Conservation (phyloP, 1,140 invertebrate genomes). For the Drosophila bocqueti region DNA sequence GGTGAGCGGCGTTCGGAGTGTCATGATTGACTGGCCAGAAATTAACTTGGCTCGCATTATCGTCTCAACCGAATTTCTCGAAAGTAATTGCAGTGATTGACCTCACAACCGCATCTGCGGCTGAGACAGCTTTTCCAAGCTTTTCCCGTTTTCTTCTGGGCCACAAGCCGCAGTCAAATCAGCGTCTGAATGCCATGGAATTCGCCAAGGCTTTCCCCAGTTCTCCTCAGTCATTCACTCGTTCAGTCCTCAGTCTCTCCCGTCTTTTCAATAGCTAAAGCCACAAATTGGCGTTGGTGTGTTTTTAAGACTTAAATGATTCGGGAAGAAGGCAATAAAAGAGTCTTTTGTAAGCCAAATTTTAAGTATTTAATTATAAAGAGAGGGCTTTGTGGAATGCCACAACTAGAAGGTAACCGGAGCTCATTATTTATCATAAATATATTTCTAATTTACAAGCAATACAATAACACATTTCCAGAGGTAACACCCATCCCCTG, state of each 20-base stretch:
- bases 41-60: conserved; percentile 36
- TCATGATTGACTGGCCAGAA: conserved; percentile 34
- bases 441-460: neutral
- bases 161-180: conserved; percentile 68
- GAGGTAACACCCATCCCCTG: neutral
- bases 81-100: conserved; percentile 77
- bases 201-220: neutral
- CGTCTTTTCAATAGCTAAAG: conserved; percentile 37
- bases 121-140: conserved; percentile 6
- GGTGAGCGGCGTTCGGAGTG: neutral
- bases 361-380: conserved; percentile 2
- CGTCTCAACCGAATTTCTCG: conserved; percentile 38
- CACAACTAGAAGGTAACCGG: neutral
- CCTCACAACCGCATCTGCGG: conserved; percentile 69
- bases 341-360: conserved; percentile 3
- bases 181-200: conserved; percentile 56
- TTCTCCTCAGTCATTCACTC: conserved; percentile 16
- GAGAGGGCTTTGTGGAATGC: too few species aligned
- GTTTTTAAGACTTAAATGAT: conserved; percentile 59
- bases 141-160: conserved; percentile 4
- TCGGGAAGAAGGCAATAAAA: conserved; percentile 26
- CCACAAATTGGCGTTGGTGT: conserved; percentile 46
- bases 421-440: too few species aligned
- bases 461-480: neutral
- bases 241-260: conserved; percentile 9